Evolutionary conservation across 92 coral and sea anemone genomes (phyloP), one percentile per base, ranked within the genome.

Genomic region (Pocillopora meandrina): DNA sequence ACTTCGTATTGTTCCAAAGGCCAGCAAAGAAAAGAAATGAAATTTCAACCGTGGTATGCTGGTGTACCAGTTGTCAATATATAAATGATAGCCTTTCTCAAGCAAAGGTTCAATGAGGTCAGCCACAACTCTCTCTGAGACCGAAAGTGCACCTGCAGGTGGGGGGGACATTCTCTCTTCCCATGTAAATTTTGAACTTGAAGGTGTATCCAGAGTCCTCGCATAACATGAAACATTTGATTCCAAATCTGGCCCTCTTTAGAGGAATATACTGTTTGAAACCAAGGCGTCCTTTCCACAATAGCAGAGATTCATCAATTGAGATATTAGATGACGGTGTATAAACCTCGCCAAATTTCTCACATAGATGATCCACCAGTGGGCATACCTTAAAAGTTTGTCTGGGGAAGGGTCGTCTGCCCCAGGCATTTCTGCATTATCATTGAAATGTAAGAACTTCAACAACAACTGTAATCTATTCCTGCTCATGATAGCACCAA

Each of bases 31-130:
- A n/a, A n/a, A n/a, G n/a, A 52, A 76, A 33, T 77, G 84, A 33
- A 65, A 57, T 26, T 56, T 36, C 19, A 85, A 63, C 56, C 69
- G 69, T 65, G 83, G 34, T 59, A 42, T 35, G 70, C 83, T 74
- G 33, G 90, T 63, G 76, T 88, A 88, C 80, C 78, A 76, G 69
- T 82, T 83, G 36, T 87, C 86, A 42, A 87, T 49, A 61, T 79
- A 86, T 20, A 86, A 15, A 73, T 79, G 79, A 71, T 78, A 71
- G 49, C 91, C 91, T 68, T 82, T 88, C 49, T 79, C 80, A 61
- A 83, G 84, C 52, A 88, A 72, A 56, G 74, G 69, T 60, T 76
- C 79, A 35, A 76, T 88, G 77, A 88, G 70, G 60, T 71, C 72
- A 57, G 42, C 87, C 36, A 83, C 80, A 71, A 83, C 79, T 72